A percentile compares a stretch with the other conserved stretches of the same genome.
Evolutionary conservation across 2,113 vertebrate species (phyloP).

Genomic region (Daubentonia madagascariensis): DNA sequence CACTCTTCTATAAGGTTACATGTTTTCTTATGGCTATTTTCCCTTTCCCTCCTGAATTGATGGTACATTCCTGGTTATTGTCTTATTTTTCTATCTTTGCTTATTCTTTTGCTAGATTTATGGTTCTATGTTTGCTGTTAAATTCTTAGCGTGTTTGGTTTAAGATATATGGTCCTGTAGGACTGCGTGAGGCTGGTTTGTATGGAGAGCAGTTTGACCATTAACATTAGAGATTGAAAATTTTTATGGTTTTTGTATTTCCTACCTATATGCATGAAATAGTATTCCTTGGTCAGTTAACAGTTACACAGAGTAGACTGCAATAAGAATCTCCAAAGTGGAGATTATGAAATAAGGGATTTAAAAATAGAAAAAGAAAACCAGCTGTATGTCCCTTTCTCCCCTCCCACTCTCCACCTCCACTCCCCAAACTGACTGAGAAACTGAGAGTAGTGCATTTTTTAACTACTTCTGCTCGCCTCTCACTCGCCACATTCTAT

Average conservation of each 20-base stretch:
- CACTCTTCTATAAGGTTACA: background rate
- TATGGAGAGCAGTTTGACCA: background rate
- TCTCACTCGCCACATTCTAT: slow-evolving; percentile 15
- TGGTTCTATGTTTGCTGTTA: slow-evolving; percentile 4
- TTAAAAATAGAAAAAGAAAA: slow-evolving; percentile 57
- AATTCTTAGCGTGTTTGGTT: background rate
- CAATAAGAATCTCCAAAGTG: background rate
- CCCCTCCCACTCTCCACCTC: background rate
- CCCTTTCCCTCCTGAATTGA: background rate
- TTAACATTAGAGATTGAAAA: background rate
- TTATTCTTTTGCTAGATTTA: slow-evolving; percentile 29
- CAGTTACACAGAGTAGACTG: background rate
- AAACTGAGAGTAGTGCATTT: slow-evolving; percentile 37
- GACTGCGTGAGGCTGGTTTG: background rate
- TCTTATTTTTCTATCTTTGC: background rate
- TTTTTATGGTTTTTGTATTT: slow-evolving; percentile 26
- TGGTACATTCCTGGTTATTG: background rate
- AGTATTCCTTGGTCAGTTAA: background rate
- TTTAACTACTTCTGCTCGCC: slow-evolving; percentile 40
- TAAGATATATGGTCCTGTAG: background rate
- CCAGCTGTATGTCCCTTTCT: background rate
- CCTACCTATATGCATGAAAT: background rate
- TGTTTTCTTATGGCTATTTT: background rate
- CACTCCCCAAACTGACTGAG: background rate
- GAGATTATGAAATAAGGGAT: slow-evolving; percentile 48